Conservation (phyloP, 2,888 invertebrate genomes). For the Chloromyia formosa region DNA sequence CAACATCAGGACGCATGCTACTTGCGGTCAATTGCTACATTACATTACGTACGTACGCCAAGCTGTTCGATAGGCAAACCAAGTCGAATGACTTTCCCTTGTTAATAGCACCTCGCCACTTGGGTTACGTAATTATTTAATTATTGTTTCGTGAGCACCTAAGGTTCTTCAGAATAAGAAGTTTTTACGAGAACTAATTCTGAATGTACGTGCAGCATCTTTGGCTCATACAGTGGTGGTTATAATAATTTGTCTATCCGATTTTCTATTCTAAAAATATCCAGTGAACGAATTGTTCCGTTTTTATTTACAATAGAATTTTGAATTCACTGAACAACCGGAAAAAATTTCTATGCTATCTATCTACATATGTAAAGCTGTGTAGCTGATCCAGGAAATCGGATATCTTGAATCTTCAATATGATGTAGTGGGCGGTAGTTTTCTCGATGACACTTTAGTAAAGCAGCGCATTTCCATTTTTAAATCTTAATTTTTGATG, state of each 20-base stretch:
- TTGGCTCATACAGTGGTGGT: background rate
- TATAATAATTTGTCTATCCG: background rate
- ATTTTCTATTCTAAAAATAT: too few species aligned
- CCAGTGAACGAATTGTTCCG: too few species aligned
- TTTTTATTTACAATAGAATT: too few species aligned
- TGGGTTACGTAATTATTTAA: constrained; percentile 49
- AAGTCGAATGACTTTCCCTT: constrained; percentile 44
- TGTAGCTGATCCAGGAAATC: too few species aligned
- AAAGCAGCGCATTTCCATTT: too few species aligned
- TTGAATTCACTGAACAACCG: too few species aligned
- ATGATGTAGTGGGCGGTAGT: too few species aligned
- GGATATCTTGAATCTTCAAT: too few species aligned
- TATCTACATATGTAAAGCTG: too few species aligned
- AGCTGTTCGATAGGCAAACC: background rate
- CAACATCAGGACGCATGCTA: constrained; percentile 16
- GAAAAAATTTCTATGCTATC: too few species aligned
- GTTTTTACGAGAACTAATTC: background rate
- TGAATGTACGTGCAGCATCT: background rate
- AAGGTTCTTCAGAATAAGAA: background rate
- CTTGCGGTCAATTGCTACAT: constrained; percentile 36
- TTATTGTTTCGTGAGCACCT: constrained; percentile 41
- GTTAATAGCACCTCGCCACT: constrained; percentile 47
- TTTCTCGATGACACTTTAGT: too few species aligned
- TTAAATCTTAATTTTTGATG: too few species aligned
- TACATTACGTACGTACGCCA: constrained; percentile 19